Evolutionary conservation across 1,140 invertebrate species (phyloP), one percentile per base, ranked within the genome.

Genomic region (Andricus grossulariae): DNA sequence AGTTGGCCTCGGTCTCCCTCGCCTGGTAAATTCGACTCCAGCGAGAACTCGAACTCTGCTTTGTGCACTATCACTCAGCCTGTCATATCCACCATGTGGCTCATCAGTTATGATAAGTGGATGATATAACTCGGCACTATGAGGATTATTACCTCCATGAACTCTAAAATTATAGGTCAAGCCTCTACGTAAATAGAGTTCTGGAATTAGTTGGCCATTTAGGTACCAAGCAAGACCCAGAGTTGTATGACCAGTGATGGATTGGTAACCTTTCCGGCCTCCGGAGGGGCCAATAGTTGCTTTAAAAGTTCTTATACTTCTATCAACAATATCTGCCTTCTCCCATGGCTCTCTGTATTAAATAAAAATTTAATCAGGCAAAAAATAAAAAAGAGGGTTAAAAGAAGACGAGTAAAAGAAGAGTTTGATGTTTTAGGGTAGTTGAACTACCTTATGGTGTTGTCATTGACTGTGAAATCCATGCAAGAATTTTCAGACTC

Each of bases 21-120:
- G 92, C 72, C 96, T 93, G 1, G 96, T 96, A 85, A 95, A 96
- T 81, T 97, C 96, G 2, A 97, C 95, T 12, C 97, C 97, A 32
- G 96, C 96, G 49, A 98, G 91, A n/a, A 98, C 95, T 73, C 95
- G 92, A 75, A 96, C 93, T 81, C 93, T 93, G 70, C 93, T 94
- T 87, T 96, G 94, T 49, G 95, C 94, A 5, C 92, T 93, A 86
- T 96, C 95, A 18, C 92, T 93, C 2, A 96, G 91, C 50, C 94
- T 92, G 84, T 96, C 96, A 76, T 95, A 96, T 0, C 96, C 97
- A 55, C 97, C 97, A 81, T 95, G 93, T 2, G 95, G 94, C 86
- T 97, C 97, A 85, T 96, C 95, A 4, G 97, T 97, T 76, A 99
- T 96, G 66, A 99, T 97, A 50, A 99, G 92, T 10, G 98, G 98